Evolutionary conservation across 2,113 vertebrate genomes (phyloP).

Genomic region (Brachyhypopomus gauderio): DNA sequence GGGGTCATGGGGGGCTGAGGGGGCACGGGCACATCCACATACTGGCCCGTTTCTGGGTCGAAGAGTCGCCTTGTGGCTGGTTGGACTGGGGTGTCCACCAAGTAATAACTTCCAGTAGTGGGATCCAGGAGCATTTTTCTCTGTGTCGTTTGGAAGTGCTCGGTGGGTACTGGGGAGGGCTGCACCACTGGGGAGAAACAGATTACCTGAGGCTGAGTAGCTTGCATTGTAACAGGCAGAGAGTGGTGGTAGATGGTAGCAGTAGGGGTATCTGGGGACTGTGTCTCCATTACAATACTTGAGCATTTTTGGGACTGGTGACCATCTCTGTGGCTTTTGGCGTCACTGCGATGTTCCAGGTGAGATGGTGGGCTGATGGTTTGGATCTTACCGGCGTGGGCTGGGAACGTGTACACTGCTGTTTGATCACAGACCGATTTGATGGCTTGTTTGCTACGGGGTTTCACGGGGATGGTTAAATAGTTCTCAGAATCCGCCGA

Average conservation of each 20-base stretch:
- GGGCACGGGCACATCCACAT: conserved; percentile 87
- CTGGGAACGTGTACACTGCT: conserved; percentile 63
- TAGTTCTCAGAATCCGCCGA: conserved; percentile 80
- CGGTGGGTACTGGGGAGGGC: conserved; percentile 65
- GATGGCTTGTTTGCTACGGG: conserved; percentile 51
- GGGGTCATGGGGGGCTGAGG: conserved; percentile 78
- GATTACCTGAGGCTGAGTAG: conserved; percentile 74
- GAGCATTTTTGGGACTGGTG: conserved; percentile 56
- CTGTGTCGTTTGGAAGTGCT: conserved; percentile 81
- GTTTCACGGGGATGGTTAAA: conserved; percentile 81
- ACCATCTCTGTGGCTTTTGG: conserved; percentile 46
- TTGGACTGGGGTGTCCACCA: conserved; percentile 90
- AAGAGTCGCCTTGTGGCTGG: conserved; percentile 86
- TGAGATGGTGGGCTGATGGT: conserved; percentile 55
- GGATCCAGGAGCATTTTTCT: conserved; percentile 94
- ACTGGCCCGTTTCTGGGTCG: conserved; percentile 94
- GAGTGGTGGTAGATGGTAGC: conserved; percentile 78
- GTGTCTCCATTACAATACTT: conserved; percentile 65
- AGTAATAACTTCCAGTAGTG: conserved; percentile 90
- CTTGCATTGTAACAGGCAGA: conserved; percentile 66
- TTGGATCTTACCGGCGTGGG: conserved; percentile 54
- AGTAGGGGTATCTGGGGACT: conserved; percentile 69
- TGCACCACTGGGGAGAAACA: conserved; percentile 81
- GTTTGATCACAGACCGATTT: conserved; percentile 49
- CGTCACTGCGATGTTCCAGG: conserved; percentile 27